These are phyloP conservation scores for Eulemur rubriventer DNA, from an alignment of 2,797 vertebrate genomes.

Conservation along the genomic window DNA sequence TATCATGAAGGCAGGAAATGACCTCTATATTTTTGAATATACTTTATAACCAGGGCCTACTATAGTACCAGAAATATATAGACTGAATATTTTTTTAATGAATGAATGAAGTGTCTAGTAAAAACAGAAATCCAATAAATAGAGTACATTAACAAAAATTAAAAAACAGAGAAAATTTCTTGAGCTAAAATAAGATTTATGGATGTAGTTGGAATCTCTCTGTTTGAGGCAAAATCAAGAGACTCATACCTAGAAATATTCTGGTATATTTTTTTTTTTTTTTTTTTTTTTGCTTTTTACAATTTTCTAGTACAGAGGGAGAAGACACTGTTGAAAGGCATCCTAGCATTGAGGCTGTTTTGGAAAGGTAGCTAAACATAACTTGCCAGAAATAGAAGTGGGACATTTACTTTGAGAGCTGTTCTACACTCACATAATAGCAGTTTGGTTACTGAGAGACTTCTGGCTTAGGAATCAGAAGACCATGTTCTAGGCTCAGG, in stretches of 20 bases:
- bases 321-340: neutral
- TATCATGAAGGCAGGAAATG: neutral
- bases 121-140: neutral
- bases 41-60: neutral
- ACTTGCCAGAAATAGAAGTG: neutral
- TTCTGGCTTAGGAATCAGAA: neutral
- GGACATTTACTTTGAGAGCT: neutral
- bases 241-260: neutral
- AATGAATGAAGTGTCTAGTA: neutral
- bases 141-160: neutral
- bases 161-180: neutral
- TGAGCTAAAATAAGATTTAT: neutral
- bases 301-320: neutral
- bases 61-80: neutral
- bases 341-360: neutral
- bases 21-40: neutral
- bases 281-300: neutral
- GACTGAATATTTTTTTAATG: neutral
- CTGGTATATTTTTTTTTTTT: neutral
- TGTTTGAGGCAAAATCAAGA: neutral
- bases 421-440: neutral
- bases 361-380: slow-evolving; percentile 10
- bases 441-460: neutral
- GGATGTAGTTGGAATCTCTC: neutral
- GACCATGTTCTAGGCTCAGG: neutral